A percentile compares a stretch with the other conserved stretches of the same genome.
Evolutionary conservation across 1,140 invertebrate genomes (phyloP).

Genomic region (Drosophila guanche): DNA sequence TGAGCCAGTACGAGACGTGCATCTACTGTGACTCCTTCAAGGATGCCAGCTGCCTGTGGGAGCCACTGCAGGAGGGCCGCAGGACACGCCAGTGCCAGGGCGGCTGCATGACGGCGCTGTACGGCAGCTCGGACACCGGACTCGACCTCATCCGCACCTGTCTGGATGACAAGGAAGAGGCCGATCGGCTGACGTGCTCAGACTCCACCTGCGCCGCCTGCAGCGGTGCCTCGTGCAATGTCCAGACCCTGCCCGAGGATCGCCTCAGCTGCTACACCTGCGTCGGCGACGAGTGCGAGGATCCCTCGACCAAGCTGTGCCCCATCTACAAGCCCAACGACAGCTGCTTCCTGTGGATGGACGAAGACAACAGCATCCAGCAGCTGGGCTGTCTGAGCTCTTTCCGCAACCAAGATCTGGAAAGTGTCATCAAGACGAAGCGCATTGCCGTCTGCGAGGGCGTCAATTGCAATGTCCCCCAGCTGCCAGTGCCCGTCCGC

Average conservation of each 20-base stretch:
- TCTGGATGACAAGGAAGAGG: slow-evolving; percentile 65
- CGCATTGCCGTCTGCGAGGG: slow-evolving; percentile 65
- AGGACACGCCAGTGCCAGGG: slow-evolving; percentile 69
- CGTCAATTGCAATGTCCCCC: slow-evolving; percentile 59
- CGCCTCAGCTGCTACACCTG: slow-evolving; percentile 71
- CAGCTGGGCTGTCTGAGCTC: slow-evolving; percentile 66
- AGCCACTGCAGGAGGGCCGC: slow-evolving; percentile 38
- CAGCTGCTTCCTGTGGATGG: slow-evolving; percentile 65
- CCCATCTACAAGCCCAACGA: slow-evolving; percentile 66
- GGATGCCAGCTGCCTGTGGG: slow-evolving; percentile 48
- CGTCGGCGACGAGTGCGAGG: slow-evolving; percentile 55
- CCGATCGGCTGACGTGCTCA: slow-evolving; percentile 50
- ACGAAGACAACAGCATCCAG: slow-evolving; percentile 58
- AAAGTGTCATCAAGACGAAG: slow-evolving; percentile 66
- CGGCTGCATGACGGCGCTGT: slow-evolving; percentile 71
- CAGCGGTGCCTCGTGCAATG: slow-evolving; percentile 54
- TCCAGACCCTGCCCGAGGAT: slow-evolving; percentile 43
- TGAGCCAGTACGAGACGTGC: slow-evolving; percentile 56
- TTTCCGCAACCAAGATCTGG: slow-evolving; percentile 72
- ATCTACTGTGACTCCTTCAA: slow-evolving; percentile 74
- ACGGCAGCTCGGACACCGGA: slow-evolving; percentile 49
- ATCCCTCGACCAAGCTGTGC: slow-evolving; percentile 43
- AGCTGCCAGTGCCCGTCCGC: slow-evolving; percentile 30
- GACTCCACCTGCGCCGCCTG: slow-evolving; percentile 60
- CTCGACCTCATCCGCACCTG: slow-evolving; percentile 75